Conservation (phyloP, 2,113 vertebrate genomes). For the Odocoileus virginianus region DNA sequence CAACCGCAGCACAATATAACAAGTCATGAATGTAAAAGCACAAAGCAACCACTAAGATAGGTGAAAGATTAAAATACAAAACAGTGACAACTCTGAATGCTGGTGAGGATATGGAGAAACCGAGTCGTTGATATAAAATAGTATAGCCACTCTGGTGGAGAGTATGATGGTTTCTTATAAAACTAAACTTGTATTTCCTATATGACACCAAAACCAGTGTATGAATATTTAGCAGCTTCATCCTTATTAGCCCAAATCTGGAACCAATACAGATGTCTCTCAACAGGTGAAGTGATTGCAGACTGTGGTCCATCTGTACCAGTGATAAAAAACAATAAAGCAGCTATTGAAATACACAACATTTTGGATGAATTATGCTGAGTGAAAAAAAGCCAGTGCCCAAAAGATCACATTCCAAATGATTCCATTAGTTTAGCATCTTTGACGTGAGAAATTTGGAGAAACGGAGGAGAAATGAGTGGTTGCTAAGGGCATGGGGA, state of each 20-base stretch:
- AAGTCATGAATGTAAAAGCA: background rate
- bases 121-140: background rate
- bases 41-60: background rate
- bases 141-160: background rate
- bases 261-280: background rate
- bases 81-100: background rate
- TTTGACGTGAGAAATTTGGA: background rate
- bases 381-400: background rate
- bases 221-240: background rate
- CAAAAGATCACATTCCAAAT: background rate
- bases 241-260: background rate
- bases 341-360: accelerated
- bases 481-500: background rate
- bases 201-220: background rate
- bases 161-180: background rate
- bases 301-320: background rate
- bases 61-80: background rate
- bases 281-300: accelerated
- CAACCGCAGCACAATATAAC: background rate
- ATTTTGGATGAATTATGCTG: no score
- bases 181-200: no score
- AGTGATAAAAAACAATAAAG: background rate
- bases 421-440: background rate
- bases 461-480: background rate
- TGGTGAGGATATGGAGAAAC: background rate